A percentile compares a stretch with the other conserved stretches of the same genome.
Conservation (phyloP, 2,797 vertebrate genomes). For the Echiichthys vipera region DNA sequence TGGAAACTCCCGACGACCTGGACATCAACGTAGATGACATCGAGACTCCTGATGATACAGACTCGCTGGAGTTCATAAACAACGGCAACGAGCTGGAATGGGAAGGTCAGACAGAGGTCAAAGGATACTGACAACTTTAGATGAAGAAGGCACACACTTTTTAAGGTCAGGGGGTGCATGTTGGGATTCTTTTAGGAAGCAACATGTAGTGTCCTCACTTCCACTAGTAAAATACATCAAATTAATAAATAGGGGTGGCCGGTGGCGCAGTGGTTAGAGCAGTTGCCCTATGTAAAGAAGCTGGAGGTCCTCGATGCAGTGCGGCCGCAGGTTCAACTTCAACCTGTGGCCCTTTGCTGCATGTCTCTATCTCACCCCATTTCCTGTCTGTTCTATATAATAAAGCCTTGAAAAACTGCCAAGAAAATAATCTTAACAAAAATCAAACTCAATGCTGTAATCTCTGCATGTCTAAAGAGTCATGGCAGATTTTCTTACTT, state of each 20-base stretch:
- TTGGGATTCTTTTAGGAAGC: background rate
- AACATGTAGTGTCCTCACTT: background rate
- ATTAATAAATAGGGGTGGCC: too few relatives aligned
- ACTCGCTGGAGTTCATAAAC: constrained; percentile 94
- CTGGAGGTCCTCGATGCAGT: too few relatives aligned
- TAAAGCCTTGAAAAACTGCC: too few relatives aligned
- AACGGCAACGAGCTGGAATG: constrained; percentile 96
- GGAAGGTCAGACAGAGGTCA: constrained; percentile 90
- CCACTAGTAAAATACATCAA: too few relatives aligned
- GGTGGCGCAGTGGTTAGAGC: too few relatives aligned
- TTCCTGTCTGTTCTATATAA: too few relatives aligned
- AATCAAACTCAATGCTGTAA: background rate
- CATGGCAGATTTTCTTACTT: background rate
- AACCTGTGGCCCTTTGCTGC: too few relatives aligned
- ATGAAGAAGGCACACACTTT: background rate
- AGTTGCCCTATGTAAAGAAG: too few relatives aligned
- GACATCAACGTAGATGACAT: constrained; percentile 97
- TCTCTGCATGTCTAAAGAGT: background rate
- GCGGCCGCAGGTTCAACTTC: too few relatives aligned
- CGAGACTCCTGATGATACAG: constrained; percentile 94
- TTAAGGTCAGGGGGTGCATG: background rate
- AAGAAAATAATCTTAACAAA: too few relatives aligned
- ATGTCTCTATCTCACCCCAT: too few relatives aligned
- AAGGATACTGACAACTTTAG: background rate
- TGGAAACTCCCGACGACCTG: constrained; percentile 94